These are phyloP conservation scores for Frankliniella fusca DNA, from an alignment of 2,888 invertebrate genomes.

Conservation along the genomic window DNA sequence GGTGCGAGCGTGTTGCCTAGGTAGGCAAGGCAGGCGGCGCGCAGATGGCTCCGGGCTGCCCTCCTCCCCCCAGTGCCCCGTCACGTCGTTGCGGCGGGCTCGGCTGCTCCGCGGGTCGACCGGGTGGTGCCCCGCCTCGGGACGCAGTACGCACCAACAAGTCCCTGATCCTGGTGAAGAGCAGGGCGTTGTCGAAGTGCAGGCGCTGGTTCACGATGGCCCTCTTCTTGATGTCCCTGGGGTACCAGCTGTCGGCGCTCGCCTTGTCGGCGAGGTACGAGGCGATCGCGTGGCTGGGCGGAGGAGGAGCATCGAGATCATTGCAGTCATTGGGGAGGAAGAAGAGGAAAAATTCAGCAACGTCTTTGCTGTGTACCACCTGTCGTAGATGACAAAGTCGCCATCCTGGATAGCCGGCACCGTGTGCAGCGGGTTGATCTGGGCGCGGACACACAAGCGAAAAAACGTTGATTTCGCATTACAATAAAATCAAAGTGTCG, in stretches of 20 bases:
- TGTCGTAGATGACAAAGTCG: constrained; percentile 34
- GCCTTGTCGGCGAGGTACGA: neutral
- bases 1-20: too few species aligned
- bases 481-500: neutral
- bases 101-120: too few species aligned
- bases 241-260: neutral
- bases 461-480: too few species aligned
- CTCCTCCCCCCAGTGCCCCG: too few species aligned
- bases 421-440: constrained; percentile 34
- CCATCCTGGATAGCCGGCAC: constrained; percentile 33
- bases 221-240: constrained; percentile 1
- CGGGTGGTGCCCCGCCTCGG: too few species aligned
- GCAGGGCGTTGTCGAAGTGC: constrained; percentile 18
- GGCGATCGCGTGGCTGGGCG: neutral
- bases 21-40: too few species aligned
- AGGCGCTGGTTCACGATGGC: constrained; percentile 15
- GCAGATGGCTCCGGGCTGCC: too few species aligned
- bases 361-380: constrained; percentile 24
- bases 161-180: constrained; percentile 18
- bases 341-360: too few species aligned
- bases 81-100: too few species aligned
- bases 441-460: neutral
- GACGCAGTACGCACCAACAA: neutral
- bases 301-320: neutral
- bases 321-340: too few species aligned